Evolutionary conservation across 2,113 vertebrate species (phyloP), one percentile per base, ranked within the genome.

Genomic region (Nesogale talazaci): DNA sequence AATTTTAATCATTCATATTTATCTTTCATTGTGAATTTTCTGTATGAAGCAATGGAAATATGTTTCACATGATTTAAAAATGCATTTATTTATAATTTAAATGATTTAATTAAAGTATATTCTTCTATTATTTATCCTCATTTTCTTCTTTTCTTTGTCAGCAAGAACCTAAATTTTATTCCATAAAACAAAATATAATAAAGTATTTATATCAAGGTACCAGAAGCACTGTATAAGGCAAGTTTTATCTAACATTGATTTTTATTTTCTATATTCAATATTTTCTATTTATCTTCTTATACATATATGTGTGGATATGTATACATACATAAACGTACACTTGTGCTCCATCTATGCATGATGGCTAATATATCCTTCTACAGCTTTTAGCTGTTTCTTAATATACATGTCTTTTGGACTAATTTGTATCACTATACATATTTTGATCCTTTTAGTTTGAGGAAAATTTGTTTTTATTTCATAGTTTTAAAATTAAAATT

Each of bases 401-500:
- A 23, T 14, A 93, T 81, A 25, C 1, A n/a, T 61, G 22, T 2
- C 27, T 8, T 76, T 83, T 78, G 27, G 74, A 7, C 14, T 88
- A 42, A 70, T 83, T 93, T 76, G 4, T 78, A 67, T 31, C 72
- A 36, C 36, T 25, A 78, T 56, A 72, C 46, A 17, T 79, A 92
- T 83, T 80, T 91, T 87, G n/a, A 52, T 42, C 22, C 9, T 36
- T 82, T 52, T 70, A 31, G 59, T 56, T 91, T 81, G 42, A 17
- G 63, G 42, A 52, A 52, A 52, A 52, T 7, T 52, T 52, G 4
- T 61, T 38, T 25, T 88, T 2, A 63, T 84, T 74, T 63, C n/a
- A 23, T 69, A 34, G 65, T 29, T 93, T 89, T 7, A 23, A 77
- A 83, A 46, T 78, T 83, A 36, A n/a, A 38, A 65, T 91, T 86